Base-by-base conservation (phyloP, 2,113 vertebrate genomes). In the Neodon shergylaensis region DNA sequence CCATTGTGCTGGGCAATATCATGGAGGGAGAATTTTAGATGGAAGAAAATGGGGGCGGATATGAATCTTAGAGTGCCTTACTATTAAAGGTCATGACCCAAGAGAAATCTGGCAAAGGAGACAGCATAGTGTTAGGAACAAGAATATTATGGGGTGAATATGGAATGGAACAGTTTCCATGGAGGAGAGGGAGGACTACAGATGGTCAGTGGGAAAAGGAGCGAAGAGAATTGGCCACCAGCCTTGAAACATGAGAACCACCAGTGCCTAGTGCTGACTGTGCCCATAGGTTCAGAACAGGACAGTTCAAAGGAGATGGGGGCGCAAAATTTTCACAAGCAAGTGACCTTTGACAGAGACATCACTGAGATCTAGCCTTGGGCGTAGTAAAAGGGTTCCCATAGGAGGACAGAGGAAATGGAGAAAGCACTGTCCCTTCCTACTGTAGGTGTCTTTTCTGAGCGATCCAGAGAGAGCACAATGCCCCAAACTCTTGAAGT, bases 371-470 rank as follows among this genome's bases (percentile, higher is more conserved):
- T 92, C 83, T 79, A 44, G 3, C 36, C 49, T 54, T 28, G 87
- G 47, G 36, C 21, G 54, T 65, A 77, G 2, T 36, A 63, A 90
- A 65, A 31, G 49, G 39, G 44, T 2, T 65, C 44, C 26, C 21
- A 47, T 76, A 0, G 0, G 72, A 89, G 42, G 39, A 63, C 28
- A 73, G 70, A 90, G 7, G 70, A 95, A 83, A 61, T 39, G 19
- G 47, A 94, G 54, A 91, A 86, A 79, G 16, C 19, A 74, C 26
- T 22, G 79, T 96, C 77, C 92, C 21, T 79, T 84, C 21, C 66
- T 91, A 42, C 3, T 21, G 47, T 54, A 74, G 76, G 21, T 19
- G 11, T 5, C 91, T 68, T 11, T 39, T 74, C 42, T 79, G 61
- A 61, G 33, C 0, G 24, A 6, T 77, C 39, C 12, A 88, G 76